Conservation (phyloP, 1,140 invertebrate genomes). For the Hyles euphorbiae region DNA sequence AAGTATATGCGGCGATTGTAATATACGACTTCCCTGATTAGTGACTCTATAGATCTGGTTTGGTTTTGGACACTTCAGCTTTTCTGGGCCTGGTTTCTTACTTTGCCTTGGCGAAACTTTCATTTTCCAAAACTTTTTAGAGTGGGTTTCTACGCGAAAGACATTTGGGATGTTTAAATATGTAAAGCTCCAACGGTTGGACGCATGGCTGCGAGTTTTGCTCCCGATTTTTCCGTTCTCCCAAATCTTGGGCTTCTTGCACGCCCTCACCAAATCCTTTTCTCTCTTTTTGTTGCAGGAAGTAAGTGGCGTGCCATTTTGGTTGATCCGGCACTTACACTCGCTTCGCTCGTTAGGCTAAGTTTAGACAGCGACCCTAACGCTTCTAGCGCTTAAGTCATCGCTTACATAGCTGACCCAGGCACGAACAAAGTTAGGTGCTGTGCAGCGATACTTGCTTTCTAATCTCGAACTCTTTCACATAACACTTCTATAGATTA, state of each 20-base stretch:
- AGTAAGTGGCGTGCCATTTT: conserved; percentile 76
- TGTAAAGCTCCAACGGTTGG: conserved; percentile 23
- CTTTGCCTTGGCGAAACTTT: conserved; percentile 49
- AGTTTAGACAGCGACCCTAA: conserved; percentile 54
- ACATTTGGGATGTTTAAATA: conserved; percentile 13
- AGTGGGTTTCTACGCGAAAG: conserved; percentile 11
- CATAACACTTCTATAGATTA: conserved; percentile 11
- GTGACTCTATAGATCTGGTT: conserved; percentile 43
- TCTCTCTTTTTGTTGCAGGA: conserved; percentile 77
- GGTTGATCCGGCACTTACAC: conserved; percentile 64
- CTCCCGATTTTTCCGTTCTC: conserved; percentile 28
- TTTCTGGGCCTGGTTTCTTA: conserved; percentile 47
- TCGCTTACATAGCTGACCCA: conserved; percentile 61
- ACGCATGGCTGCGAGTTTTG: conserved; percentile 35
- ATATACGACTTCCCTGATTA: conserved; percentile 22
- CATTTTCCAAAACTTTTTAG: conserved; percentile 37
- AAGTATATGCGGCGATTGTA: conserved; percentile 65
- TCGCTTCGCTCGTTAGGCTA: conserved; percentile 62
- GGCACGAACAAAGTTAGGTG: conserved; percentile 33
- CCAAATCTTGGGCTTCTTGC: conserved; percentile 47
- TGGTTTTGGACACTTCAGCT: conserved; percentile 58
- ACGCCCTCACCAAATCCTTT: conserved; percentile 65
- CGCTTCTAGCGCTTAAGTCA: conserved; percentile 54
- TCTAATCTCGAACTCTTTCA: conserved; percentile 25
- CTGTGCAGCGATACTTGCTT: conserved; percentile 19